These are phyloP conservation scores for Brachionus sp. DNA, from an alignment of 1,140 invertebrate species.

Conservation along the genomic window DNA sequence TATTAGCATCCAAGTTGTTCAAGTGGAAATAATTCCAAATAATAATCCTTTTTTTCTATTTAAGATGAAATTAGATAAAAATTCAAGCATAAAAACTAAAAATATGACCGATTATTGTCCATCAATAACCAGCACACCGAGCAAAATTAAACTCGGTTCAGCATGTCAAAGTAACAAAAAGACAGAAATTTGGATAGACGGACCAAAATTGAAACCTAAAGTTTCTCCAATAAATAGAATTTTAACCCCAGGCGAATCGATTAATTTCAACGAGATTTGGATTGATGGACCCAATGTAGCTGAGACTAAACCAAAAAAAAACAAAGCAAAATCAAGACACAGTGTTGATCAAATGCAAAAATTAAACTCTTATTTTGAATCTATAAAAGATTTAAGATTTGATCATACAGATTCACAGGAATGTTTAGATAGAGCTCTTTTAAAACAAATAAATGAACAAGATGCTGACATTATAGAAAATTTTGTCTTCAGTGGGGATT, in stretches of 20 bases:
- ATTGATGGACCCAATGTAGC: slow-evolving; percentile 19
- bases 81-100: background rate
- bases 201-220: background rate
- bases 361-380: background rate
- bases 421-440: background rate
- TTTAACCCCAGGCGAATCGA: background rate
- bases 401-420: background rate
- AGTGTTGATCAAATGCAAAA: background rate
- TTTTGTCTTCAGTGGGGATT: slow-evolving; percentile 3
- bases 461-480: slow-evolving; percentile 32
- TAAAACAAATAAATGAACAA: slow-evolving; percentile 13
- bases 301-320: background rate
- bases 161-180: background rate
- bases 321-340: background rate
- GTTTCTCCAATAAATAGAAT: background rate
- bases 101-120: background rate
- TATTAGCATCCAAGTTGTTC: background rate
- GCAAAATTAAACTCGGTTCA: background rate
- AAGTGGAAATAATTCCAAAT: background rate
- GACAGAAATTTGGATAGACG: slow-evolving; percentile 36
- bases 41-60: background rate
- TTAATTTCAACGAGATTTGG: slow-evolving; percentile 43
- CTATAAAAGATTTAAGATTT: background rate
- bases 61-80: slow-evolving; percentile 33
- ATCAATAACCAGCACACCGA: background rate